A percentile compares a stretch with the other conserved stretches of the same genome.
phyloP scores from a whole-genome alignment of 2,113 vertebrate species.

The Saguinus imperator region DNA sequence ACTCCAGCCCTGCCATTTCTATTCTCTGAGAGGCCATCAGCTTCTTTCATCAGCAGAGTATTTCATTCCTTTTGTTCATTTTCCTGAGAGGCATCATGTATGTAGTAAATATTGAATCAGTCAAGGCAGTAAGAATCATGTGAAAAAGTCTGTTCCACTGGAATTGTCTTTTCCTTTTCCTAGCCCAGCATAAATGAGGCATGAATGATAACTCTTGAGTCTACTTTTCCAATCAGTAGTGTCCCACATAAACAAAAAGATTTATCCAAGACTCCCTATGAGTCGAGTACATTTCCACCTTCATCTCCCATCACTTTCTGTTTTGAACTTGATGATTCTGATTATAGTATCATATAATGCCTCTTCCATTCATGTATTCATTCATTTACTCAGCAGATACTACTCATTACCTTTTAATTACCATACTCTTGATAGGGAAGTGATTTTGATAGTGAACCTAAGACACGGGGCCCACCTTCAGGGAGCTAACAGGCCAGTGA shows the following conservation, averaged over 20 bases:
- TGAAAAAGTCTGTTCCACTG: background rate
- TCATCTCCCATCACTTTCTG: background rate
- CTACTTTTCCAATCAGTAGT: background rate
- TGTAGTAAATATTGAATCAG: background rate
- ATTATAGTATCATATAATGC: background rate
- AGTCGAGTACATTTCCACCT: background rate
- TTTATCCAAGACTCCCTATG: background rate
- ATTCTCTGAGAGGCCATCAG: background rate
- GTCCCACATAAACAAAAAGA: background rate
- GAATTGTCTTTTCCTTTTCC: background rate
- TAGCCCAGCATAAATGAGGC: background rate
- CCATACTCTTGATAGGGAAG: background rate
- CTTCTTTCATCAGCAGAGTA: background rate
- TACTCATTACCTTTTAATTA: background rate
- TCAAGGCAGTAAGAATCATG: background rate
- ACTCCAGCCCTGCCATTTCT: background rate
- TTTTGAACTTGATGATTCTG: background rate
- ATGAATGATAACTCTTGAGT: background rate
- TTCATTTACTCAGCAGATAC: background rate
- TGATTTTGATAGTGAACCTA: background rate
- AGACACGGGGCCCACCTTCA: background rate
- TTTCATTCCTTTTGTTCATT: background rate
- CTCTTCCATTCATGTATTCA: background rate
- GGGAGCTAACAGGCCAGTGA: background rate
- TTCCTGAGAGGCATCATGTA: background rate